Conservation (phyloP, 2,797 vertebrate genomes). For the Sebastes reedi region DNA sequence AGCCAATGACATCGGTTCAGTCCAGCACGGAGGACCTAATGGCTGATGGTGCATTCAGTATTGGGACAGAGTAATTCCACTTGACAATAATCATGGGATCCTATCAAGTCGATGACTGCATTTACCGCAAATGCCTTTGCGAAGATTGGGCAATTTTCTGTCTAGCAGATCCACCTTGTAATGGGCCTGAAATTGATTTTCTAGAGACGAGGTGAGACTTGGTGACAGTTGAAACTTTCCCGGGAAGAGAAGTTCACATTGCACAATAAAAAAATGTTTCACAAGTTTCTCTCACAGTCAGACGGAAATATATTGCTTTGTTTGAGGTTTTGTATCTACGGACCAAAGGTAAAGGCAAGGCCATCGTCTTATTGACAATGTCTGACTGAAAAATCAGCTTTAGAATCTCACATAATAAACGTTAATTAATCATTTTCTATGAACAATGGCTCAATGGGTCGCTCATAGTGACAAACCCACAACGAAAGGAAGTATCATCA, state of each 20-base stretch:
- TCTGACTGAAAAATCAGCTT: neutral
- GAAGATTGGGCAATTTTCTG: constrained; percentile 63
- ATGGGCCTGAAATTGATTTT: constrained; percentile 56
- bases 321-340: neutral
- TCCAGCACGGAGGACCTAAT: constrained; percentile 11
- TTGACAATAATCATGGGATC: constrained; percentile 59
- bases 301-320: neutral
- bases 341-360: neutral
- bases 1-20: constrained; percentile 12
- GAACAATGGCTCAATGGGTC: neutral
- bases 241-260: neutral
- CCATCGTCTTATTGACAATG: neutral
- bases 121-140: constrained; percentile 55
- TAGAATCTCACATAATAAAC: neutral
- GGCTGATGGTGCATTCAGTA: constrained; percentile 17
- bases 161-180: constrained; percentile 26
- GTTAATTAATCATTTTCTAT: neutral
- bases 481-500: neutral
- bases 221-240: constrained; percentile 20
- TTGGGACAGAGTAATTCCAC: constrained; percentile 48
- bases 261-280: neutral
- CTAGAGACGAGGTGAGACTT: neutral
- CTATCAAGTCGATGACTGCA: constrained; percentile 53
- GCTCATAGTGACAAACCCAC: neutral
- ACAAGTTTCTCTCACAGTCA: too few relatives aligned